A percentile compares a stretch with the other conserved stretches of the same genome.
Evolutionary conservation across 2,888 invertebrate genomes (phyloP).

Genomic region (Andrena dorsata): DNA sequence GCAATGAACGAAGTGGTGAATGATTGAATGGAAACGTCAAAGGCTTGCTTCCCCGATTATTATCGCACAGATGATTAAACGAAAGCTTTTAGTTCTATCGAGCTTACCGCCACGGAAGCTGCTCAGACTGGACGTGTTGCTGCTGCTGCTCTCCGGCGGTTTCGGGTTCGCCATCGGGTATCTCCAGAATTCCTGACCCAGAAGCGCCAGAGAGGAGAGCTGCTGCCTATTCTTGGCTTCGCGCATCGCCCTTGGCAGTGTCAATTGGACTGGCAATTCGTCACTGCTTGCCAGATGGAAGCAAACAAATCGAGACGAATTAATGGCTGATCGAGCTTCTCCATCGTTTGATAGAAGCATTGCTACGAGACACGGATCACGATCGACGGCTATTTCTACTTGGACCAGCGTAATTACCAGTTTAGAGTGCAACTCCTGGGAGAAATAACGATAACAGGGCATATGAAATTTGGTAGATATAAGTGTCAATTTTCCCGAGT

Average conservation of each 20-base stretch:
- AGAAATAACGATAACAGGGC: no score
- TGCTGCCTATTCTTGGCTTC: constrained; percentile 96
- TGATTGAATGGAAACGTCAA: no score
- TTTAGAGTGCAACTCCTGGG: no score
- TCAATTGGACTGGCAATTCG: constrained; percentile 96
- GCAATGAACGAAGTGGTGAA: no score
- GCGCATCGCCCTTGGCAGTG: constrained; percentile 93
- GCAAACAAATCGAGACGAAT: constrained; percentile 50
- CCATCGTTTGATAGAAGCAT: no score
- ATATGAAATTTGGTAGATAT: no score
- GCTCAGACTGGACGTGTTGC: constrained; percentile 90
- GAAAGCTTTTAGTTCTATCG: neutral
- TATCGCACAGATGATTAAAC: neutral
- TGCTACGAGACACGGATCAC: no score
- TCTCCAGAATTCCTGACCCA: constrained; percentile 95
- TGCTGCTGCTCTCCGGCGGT: constrained; percentile 85
- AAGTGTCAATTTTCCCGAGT: no score
- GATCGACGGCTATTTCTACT: no score
- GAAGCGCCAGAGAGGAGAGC: constrained; percentile 94
- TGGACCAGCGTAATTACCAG: no score
- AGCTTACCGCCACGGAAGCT: constrained; percentile 86
- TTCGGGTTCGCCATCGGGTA: constrained; percentile 92
- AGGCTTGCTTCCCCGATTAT: no score
- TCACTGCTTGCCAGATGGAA: constrained; percentile 88
- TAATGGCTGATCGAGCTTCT: constrained; percentile 12